Conservation (phyloP, 2,113 vertebrate species). For the Gymnorhina tibicen region DNA sequence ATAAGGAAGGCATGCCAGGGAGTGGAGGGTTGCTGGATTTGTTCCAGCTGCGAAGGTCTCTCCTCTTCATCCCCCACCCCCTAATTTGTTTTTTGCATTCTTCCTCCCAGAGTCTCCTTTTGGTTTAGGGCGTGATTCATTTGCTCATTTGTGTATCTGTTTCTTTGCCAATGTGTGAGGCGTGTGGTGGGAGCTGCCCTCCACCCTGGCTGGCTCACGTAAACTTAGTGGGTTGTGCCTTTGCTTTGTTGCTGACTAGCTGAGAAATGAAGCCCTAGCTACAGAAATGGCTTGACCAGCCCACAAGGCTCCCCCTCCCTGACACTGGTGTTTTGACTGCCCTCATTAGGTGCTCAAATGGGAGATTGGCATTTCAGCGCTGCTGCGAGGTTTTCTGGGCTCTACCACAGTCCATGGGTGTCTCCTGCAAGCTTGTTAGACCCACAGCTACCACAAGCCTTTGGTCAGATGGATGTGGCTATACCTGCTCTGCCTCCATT, state of each 20-base stretch:
- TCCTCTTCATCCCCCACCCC: not conserved
- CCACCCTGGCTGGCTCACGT: not conserved
- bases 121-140: not conserved
- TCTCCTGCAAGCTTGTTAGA: not conserved
- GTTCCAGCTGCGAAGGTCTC: not conserved
- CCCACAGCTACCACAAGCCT: not conserved
- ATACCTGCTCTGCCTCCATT: not conserved
- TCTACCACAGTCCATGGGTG: not conserved
- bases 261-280: not conserved
- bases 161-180: not conserved
- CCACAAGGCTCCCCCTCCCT: not conserved
- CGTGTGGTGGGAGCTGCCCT: not conserved
- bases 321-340: not conserved
- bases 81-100: not conserved
- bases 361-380: not conserved
- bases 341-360: not conserved
- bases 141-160: not conserved
- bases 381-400: not conserved
- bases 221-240: not conserved
- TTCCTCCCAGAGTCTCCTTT: not conserved
- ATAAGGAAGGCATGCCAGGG: not conserved
- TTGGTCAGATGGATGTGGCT: not conserved
- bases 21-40: not conserved
- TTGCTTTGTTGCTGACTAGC: not conserved
- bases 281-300: not conserved